Evolutionary conservation across 2,113 vertebrate species (phyloP).

Genomic region (Theristicus caerulescens): DNA sequence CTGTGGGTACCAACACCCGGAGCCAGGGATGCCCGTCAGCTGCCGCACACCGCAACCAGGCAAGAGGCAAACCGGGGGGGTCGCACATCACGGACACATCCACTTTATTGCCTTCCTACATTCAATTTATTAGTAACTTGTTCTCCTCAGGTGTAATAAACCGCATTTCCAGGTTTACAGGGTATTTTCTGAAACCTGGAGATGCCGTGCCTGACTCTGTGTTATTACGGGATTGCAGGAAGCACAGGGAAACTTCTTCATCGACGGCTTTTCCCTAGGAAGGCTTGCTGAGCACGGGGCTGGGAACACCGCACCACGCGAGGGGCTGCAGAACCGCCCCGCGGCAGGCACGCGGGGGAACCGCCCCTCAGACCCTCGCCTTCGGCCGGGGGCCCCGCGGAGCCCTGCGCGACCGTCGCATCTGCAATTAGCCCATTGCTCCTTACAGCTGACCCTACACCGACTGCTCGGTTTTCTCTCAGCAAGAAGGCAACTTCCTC

Average conservation of each 20-base stretch:
- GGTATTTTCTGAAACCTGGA: rapidly evolving
- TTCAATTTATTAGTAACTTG: rapidly evolving
- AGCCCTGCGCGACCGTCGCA: rapidly evolving
- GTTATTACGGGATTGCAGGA: background rate
- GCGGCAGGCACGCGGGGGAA: rapidly evolving
- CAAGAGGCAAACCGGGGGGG: background rate
- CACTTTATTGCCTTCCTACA: rapidly evolving
- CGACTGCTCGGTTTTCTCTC: rapidly evolving
- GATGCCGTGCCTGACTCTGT: rapidly evolving
- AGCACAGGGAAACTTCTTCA: background rate
- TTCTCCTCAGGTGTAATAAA: rapidly evolving
- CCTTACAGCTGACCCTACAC: background rate
- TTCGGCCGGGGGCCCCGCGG: rapidly evolving
- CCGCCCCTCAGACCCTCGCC: rapidly evolving
- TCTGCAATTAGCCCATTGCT: background rate
- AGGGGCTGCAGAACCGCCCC: background rate
- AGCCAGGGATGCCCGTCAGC: background rate
- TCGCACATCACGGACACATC: rapidly evolving
- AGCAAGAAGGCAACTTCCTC: background rate
- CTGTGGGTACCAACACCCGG: background rate
- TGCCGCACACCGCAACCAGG: background rate
- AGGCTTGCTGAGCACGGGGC: background rate
- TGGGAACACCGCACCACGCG: rapidly evolving
- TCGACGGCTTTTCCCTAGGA: rapidly evolving
- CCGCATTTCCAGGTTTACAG: background rate